phyloP scores from a whole-genome alignment of 2,888 invertebrate species.

The Phanerotoma sp. region DNA sequence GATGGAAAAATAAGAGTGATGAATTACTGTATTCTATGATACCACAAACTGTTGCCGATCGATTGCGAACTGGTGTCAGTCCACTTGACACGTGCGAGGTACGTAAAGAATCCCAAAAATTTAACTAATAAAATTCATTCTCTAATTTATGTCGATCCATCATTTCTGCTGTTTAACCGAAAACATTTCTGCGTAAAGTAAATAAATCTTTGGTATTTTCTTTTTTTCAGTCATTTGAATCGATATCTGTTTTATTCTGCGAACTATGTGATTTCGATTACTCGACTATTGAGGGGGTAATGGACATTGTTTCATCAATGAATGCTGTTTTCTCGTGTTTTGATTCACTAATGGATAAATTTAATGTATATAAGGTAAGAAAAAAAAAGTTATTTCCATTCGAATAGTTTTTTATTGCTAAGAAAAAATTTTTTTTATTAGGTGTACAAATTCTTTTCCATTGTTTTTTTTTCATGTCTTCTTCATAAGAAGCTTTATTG shows the following conservation, averaged over 20 bases:
- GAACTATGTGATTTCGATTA: slow-evolving; percentile 68
- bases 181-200: too few species aligned
- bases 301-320: slow-evolving; percentile 82
- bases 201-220: slow-evolving; percentile 18
- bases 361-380: slow-evolving; percentile 82
- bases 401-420: slow-evolving; percentile 5
- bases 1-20: slow-evolving; percentile 84
- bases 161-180: too few species aligned
- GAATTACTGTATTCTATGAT: slow-evolving; percentile 91
- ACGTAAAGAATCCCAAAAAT: slow-evolving; percentile 27
- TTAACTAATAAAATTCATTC: neutral
- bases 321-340: slow-evolving; percentile 85
- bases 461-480: too few species aligned
- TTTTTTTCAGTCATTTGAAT: slow-evolving; percentile 68
- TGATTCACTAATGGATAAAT: slow-evolving; percentile 80
- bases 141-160: neutral
- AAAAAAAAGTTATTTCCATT: neutral
- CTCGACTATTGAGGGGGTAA: slow-evolving; percentile 63
- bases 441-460: too few species aligned
- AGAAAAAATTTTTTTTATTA: too few species aligned
- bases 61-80: slow-evolving; percentile 74
- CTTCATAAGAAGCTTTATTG: too few species aligned
- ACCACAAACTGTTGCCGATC: slow-evolving; percentile 80
- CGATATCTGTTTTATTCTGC: slow-evolving; percentile 78
- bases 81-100: slow-evolving; percentile 80